These are phyloP conservation scores for Eristalis arbustorum DNA, from an alignment of 2,888 invertebrate genomes.

Conservation along the genomic window DNA sequence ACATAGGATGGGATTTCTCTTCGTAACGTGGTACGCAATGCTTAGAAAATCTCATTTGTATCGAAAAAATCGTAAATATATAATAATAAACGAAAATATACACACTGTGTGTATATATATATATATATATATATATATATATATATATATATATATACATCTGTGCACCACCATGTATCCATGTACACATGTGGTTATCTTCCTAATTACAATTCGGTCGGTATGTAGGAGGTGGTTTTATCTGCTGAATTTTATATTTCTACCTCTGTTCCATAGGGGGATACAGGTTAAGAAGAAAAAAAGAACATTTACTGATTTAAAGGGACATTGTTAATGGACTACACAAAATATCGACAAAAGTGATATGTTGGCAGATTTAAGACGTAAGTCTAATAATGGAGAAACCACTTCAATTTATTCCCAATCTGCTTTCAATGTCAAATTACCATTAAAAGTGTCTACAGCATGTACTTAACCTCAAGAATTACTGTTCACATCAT, in stretches of 20 bases:
- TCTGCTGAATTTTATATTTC: not conserved
- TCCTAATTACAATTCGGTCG: not conserved
- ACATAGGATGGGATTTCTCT: conserved; percentile 20
- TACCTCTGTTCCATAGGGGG: not conserved
- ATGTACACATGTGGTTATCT: not conserved
- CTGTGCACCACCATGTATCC: too few species aligned
- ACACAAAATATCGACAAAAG: not conserved
- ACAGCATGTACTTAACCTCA: not conserved
- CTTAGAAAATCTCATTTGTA: conserved; percentile 47
- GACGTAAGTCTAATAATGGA: not conserved
- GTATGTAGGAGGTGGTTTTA: not conserved
- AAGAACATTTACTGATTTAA: conserved; percentile 28
- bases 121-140: too few species aligned
- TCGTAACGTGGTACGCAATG: conserved; percentile 28
- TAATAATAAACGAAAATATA: conserved; percentile 3
- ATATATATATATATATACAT: too few species aligned
- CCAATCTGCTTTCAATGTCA: not conserved
- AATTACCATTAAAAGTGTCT: not conserved
- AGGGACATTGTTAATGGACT: conserved; percentile 34
- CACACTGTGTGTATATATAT: not conserved
- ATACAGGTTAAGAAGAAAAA: not conserved
- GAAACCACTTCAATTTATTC: not conserved
- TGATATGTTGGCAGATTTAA: not conserved
- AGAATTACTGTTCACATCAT: not conserved
- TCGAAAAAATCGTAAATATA: conserved; percentile 33